Conservation (phyloP, 2,888 invertebrate species). For the Cerceris rybyensis region DNA sequence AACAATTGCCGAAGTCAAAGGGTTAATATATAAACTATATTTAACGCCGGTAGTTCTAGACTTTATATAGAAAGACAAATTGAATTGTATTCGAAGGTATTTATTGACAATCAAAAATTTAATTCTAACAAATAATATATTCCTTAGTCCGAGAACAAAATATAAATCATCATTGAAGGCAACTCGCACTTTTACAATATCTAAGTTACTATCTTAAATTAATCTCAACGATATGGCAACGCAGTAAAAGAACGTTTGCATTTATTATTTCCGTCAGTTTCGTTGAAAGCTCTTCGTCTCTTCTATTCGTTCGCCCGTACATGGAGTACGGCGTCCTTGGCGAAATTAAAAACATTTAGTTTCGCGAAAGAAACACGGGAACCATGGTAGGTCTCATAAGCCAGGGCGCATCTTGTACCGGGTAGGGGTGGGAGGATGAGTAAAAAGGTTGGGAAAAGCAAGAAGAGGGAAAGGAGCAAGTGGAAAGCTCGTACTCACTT, state of each 20-base stretch:
- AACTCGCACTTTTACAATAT: no score
- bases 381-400: slow-evolving; percentile 69
- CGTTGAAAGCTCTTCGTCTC: neutral
- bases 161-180: no score
- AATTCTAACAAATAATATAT: no score
- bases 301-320: slow-evolving; percentile 33
- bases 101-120: no score
- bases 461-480: slow-evolving; percentile 20
- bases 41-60: no score
- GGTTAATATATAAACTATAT: no score
- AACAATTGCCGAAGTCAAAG: no score
- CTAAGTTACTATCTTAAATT: no score
- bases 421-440: slow-evolving; percentile 39
- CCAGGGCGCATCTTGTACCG: slow-evolving; percentile 67
- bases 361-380: slow-evolving; percentile 61
- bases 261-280: slow-evolving; percentile 27
- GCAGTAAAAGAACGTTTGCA: neutral
- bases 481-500: slow-evolving; percentile 46
- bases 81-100: no score
- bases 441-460: slow-evolving; percentile 49
- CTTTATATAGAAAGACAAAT: no score
- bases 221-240: no score
- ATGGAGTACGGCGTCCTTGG: slow-evolving; percentile 41
- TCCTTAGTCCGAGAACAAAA: no score
- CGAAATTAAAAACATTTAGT: slow-evolving; percentile 74